Base-by-base conservation (phyloP, 2,888 invertebrate species). In the Candidula unifasciata region DNA sequence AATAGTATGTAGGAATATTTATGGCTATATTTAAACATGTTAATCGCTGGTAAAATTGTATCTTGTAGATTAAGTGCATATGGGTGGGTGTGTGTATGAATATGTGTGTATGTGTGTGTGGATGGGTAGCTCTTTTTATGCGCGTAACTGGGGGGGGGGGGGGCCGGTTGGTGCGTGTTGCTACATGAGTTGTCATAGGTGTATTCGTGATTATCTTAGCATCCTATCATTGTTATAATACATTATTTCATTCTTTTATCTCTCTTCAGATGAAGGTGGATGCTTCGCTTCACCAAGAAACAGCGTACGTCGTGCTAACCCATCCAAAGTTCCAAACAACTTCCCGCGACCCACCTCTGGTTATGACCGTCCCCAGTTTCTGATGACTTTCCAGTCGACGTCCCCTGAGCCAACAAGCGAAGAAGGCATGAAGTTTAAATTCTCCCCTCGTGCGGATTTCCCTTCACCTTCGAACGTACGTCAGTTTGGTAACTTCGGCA, bases 261-360 rank as follows among this genome's bases (percentile, higher is more conserved):
- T 27, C 24, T 74, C 44, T 66, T n/a, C 84, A 84, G 84, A 84
- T 35, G 84, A 84, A 8, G 74, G 80, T n/a, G 84, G 80, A 54
- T 80, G 74, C 30, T 66, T 78, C 27, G 66, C 74, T 33, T 84
- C 84, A 5, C 84, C 84, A 27, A 80, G 80, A 27, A 73, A 84
- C 80, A 71, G 57, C 33, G 33, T 64, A 13, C 73, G 37, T 35
- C 73, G 84, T 3, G 74, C 30, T 30, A 71, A 79, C 64, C 73
- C 73, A 2, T n/a, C 73, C n/a, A 84, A 78, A 54, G 33, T 33
- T 35, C 80, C 73, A n/a, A 74, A 74, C 16, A 69, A 24, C 78
- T 80, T 64, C 54, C 71, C 71, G 8, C 52, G 78, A 35, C 83
- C 83, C 18, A 54, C 83, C 10, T 80, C 84, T 44, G 84, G 64